These are phyloP conservation scores for Lepetodrilus schrolli DNA, from an alignment of 2,888 invertebrate genomes.

Conservation along the genomic window DNA sequence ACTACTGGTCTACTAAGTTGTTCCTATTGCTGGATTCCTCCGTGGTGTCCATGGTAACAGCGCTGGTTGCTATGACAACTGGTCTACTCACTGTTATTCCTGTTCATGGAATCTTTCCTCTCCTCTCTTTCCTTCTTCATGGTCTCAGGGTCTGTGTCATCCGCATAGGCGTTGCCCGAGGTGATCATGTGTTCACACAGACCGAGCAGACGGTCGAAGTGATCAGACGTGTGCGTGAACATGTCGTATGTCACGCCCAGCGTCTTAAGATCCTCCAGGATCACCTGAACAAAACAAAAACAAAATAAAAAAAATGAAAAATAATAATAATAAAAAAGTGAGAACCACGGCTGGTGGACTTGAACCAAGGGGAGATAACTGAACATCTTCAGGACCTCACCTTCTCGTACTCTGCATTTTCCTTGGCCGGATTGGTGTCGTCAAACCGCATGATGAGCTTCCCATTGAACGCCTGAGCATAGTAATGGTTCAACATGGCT, in stretches of 20 bases:
- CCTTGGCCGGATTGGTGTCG: constrained; percentile 99
- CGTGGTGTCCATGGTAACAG: too few relatives aligned
- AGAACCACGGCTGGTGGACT: too few relatives aligned
- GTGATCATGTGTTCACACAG: constrained; percentile 91
- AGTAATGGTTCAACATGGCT: constrained; percentile 97
- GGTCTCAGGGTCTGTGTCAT: constrained; percentile 93
- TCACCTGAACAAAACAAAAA: constrained; percentile 77
- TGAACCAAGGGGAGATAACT: too few relatives aligned
- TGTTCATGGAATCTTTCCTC: constrained; percentile 87
- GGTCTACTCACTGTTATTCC: constrained; percentile 85
- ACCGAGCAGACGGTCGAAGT: constrained; percentile 92
- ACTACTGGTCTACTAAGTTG: too few relatives aligned
- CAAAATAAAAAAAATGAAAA: too few relatives aligned
- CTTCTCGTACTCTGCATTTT: constrained; percentile 96
- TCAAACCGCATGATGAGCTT: constrained; percentile 98
- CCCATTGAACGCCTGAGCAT: constrained; percentile 87
- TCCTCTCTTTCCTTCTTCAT: constrained; percentile 97
- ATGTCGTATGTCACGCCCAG: constrained; percentile 92
- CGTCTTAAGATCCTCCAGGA: constrained; percentile 92
- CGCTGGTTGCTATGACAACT: too few relatives aligned
- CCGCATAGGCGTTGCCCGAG: constrained; percentile 94
- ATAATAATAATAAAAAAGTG: too few relatives aligned
- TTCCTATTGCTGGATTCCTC: too few relatives aligned
- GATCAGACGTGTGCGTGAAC: constrained; percentile 96
- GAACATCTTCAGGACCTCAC: constrained; percentile 79